Base-by-base conservation (phyloP, 2,113 vertebrate species). In the Steatornis caripensis region DNA sequence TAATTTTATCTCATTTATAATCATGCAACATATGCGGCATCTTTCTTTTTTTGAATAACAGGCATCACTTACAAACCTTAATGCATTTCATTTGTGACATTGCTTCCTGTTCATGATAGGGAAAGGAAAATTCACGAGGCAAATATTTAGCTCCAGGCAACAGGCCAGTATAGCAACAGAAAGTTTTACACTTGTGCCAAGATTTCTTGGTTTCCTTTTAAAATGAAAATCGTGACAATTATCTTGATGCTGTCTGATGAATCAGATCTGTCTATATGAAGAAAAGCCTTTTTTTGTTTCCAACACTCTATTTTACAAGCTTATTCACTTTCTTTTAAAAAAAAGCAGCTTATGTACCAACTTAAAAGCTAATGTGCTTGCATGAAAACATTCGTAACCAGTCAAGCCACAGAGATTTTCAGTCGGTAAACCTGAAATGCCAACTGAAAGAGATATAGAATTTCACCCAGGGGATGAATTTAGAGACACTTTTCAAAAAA, bases 141-240 rank as follows among this genome's bases (percentile, higher is more conserved):
- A 98, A 98, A 98, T 96, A 98, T 97, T 97, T 98, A 97, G 92
- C 94, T 95, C 86, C 95, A 98, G 98, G 98, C 98, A 72, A 81
- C 39, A 87, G 43, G 98, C 98, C 98, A 98, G 96, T 92, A 96
- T 96, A 97, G 96, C 97, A 98, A 98, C 97, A 98, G 97, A 97
- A 97, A 97, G 98, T 98, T 98, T 97, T 98, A 97, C 84, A 93
- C 95, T 96, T 84, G 91, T 96, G 98, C 98, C 98, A 98, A 98
- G 91, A 97, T 94, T 97, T 98, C 97, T 90, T 95, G 96, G 97
- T 97, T 98, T 96, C 98, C 97, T 98, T 98, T 97, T 97, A 97
- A 97, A 98, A 97, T 98, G 97, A 97, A 98, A 98, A 97, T 98
- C 98, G 98, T 98, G 98, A 98, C 98, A 98, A 97, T 98, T 98